These are phyloP conservation scores for Seira musarum DNA, from an alignment of 2,888 invertebrate species.

Conservation along the genomic window DNA sequence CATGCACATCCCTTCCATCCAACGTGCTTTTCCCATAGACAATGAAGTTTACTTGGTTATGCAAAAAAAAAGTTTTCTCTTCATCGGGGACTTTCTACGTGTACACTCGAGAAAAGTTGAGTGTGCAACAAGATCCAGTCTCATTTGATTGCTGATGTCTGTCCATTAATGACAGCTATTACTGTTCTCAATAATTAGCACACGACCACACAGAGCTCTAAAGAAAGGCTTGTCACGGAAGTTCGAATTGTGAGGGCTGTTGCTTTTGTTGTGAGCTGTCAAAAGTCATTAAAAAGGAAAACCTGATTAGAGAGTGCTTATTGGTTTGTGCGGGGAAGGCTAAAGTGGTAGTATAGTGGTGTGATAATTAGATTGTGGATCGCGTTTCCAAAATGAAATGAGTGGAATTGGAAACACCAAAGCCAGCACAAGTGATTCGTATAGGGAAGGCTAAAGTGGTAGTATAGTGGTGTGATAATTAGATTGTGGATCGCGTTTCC, in stretches of 20 bases:
- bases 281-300: not conserved
- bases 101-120: conserved; percentile 25
- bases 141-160: conserved; percentile 30
- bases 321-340: not conserved
- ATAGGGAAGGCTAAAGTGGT: no score
- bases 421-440: no score
- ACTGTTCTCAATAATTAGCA: conserved; percentile 4
- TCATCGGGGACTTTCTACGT: not conserved
- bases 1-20: not conserved
- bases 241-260: not conserved
- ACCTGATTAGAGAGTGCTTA: not conserved
- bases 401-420: no score
- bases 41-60: conserved; percentile 19
- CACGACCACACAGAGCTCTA: not conserved
- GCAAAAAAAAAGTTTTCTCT: conserved; percentile 19
- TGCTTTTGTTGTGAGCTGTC: not conserved
- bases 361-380: not conserved
- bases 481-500: not conserved
- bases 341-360: not conserved
- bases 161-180: conserved; percentile 31
- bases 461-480: not conserved
- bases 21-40: conserved; percentile 1
- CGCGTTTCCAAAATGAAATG: not conserved
- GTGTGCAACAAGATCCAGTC: conserved; percentile 38
- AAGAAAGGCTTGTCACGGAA: conserved; percentile 14